Evolutionary conservation across 2,797 vertebrate genomes (phyloP), one percentile per base, ranked within the genome.

Genomic region (Spinibarbus caldwelli): DNA sequence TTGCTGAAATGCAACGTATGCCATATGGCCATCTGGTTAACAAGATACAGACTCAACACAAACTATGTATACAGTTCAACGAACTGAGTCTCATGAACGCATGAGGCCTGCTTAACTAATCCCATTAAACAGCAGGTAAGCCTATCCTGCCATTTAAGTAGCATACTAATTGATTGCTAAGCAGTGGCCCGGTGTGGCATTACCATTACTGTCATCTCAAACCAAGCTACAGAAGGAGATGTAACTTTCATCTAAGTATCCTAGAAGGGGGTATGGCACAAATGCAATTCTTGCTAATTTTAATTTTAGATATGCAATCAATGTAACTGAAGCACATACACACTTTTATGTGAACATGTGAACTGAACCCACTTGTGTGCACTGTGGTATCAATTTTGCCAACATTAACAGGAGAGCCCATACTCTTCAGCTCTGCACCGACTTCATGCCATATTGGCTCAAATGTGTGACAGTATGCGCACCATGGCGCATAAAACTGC

Each of bases 401-500:
- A 12, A 99, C 96, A 83, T 95, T 96, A 72, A 99, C 95, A 0
- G 94, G 95, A 62, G 98, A 99, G 1, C 97, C 97, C 17, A 94
- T 92, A 86, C 93, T 97, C 90, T 90, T 94, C 91, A 99, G 96
- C 90, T 99, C 98, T 12, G 95, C 91, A 14, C 96, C 98, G 6
- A 99, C 95, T 91, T 97, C 95, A 89, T 96, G 95, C 97, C 97
- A 99, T 10, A 98, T 90, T 0, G 97, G 96, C 68, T 98, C 97
- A 88, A 99, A 89, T 82, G 97, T 96, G 93, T 97, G 97, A 91
- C 98, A 99, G 87, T 97, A 96, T 0, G 95, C 91, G 91, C 98
- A 99, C 97, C 98, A 98, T 1, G 98, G 98, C 78, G 97, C 95
- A 87, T 99, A 99, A 90, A 99, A 99, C 98, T 97, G 85, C 92